These are phyloP conservation scores for Operophtera brumata DNA, from an alignment of 2,888 invertebrate species.

Conservation along the genomic window DNA sequence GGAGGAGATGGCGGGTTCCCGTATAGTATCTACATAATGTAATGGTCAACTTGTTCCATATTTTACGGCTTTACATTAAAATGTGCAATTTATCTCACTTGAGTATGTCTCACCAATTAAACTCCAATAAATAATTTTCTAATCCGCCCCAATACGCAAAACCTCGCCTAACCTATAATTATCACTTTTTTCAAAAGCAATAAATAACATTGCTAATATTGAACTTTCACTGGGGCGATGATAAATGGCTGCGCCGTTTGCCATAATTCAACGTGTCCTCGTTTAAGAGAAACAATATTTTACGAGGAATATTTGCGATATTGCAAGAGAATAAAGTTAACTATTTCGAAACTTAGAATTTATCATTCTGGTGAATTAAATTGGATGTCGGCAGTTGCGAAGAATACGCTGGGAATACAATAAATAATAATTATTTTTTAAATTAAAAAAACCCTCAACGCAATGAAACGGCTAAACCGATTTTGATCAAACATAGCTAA, in stretches of 20 bases:
- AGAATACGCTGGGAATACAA: too few relatives aligned
- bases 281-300: constrained; percentile 22
- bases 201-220: constrained; percentile 36
- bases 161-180: too few relatives aligned
- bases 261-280: constrained; percentile 35
- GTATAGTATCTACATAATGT: too few relatives aligned
- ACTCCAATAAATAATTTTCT: constrained; percentile 10
- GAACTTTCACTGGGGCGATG: constrained; percentile 35
- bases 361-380: constrained; percentile 11
- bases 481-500: too few relatives aligned
- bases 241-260: constrained; percentile 29
- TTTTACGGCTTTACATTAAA: too few relatives aligned
- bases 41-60: too few relatives aligned
- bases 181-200: constrained; percentile 29
- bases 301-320: constrained; percentile 17
- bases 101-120: neutral
- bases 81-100: too few relatives aligned
- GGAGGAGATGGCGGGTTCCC: too few relatives aligned
- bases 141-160: constrained; percentile 6
- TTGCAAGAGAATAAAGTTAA: constrained; percentile 18
- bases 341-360: constrained; percentile 19
- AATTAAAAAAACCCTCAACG: too few relatives aligned
- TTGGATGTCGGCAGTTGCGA: neutral
- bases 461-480: too few relatives aligned
- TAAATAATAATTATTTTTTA: too few relatives aligned